phyloP scores from a whole-genome alignment of 2,113 vertebrate species.

The Dolichallabes microphthalmus region DNA sequence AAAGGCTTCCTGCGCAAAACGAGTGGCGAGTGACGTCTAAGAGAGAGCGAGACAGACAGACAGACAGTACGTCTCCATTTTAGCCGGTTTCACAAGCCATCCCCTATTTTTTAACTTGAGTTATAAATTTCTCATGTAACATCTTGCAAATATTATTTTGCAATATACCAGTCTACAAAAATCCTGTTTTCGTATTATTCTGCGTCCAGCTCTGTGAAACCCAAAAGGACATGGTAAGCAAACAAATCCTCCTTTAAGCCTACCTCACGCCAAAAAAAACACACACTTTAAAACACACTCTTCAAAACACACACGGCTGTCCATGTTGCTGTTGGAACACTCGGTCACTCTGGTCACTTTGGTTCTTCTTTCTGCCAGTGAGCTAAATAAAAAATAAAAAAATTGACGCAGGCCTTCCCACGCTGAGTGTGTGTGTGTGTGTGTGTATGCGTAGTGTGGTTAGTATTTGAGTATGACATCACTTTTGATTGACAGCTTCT shows the following conservation, averaged over 20 bases:
- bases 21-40: slow-evolving; percentile 93
- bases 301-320: slow-evolving; percentile 20
- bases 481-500: slow-evolving; percentile 35
- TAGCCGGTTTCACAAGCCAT: neutral
- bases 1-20: slow-evolving; percentile 98
- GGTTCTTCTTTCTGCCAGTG: slow-evolving; percentile 25
- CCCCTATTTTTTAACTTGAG: neutral
- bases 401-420: slow-evolving; percentile 27
- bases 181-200: slow-evolving; percentile 12
- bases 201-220: slow-evolving; percentile 17
- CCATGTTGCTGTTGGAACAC: slow-evolving; percentile 24
- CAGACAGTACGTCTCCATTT: neutral
- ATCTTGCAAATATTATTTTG: neutral
- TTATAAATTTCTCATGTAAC: neutral
- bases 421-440: slow-evolving; percentile 26
- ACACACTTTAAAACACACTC: slow-evolving; percentile 24
- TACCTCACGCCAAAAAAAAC: slow-evolving; percentile 13
- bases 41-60: slow-evolving; percentile 62
- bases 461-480: slow-evolving; percentile 36
- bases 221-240: slow-evolving; percentile 14
- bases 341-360: slow-evolving; percentile 23
- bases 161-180: slow-evolving; percentile 9
- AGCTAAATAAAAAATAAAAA: slow-evolving; percentile 28
- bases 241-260: slow-evolving; percentile 21
- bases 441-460: slow-evolving; percentile 29